Evolutionary conservation across 1,140 invertebrate species (phyloP), one percentile per base, ranked within the genome.

Genomic region (Coboldia fuscipes): DNA sequence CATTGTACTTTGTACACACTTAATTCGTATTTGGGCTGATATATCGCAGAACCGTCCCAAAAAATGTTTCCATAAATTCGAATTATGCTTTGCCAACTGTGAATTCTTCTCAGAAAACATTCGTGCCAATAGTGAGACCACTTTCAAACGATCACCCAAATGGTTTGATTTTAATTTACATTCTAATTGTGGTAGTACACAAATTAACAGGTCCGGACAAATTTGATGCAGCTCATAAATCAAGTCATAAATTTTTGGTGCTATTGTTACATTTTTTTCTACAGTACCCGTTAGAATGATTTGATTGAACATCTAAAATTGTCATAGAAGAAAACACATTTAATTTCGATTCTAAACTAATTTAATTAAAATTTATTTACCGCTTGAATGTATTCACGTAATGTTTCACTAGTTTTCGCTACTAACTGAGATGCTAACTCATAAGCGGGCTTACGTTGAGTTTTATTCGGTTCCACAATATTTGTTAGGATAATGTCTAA

Each of bases 41-140:
- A 97, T 94, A 54, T 97, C 92, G 56, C 94, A 93, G 54, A 96
- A 97, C 41, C 92, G 70, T 30, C 84, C 84, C 3, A 92, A 59
- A 56, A 90, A 92, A 27, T 81, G 80, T 30, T 73, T 67, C 79
- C 92, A 90, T 13, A 97, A 51, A 18, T 72, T 67, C 12, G 68
- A 67, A 51, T 94, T 84, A 45, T 86, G 76, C 35, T 75, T 70
- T 1, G 89, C 89, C 7, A 97, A 60, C 40, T 74, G 72, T 0
- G 89, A 96, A 35, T 86, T 78, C 45, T 86, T 85, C 48, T 94
- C 89, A 1, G 88, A 93, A 54, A 97, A 97, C 89, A 97, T 94
- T 45, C 88, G 69, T 3, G 90, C 86, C 17, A 97, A 56, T 13
- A 97, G 53, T 1, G 85, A 83, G 3, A 94, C 92, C 0, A 86